Percentiles rank a stretch among this genome's conserved stretches.
phyloP scores from a whole-genome alignment of 2,888 invertebrate genomes.

The Drosophila fungiperda region DNA sequence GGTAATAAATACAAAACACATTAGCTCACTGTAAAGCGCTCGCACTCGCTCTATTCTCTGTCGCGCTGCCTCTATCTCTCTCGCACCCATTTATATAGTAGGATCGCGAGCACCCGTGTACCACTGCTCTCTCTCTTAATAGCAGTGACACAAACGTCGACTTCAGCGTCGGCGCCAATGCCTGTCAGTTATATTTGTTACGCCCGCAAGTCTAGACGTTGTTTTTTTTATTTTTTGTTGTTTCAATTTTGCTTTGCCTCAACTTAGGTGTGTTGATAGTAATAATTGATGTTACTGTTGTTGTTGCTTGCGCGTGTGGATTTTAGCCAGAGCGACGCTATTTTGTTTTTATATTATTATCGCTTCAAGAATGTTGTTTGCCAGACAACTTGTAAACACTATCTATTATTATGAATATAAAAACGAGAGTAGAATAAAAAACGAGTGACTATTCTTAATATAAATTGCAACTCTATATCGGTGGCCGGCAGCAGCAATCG shows the following conservation, averaged over 20 bases:
- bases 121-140: constrained; percentile 25
- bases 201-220: constrained; percentile 74
- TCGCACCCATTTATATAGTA: constrained; percentile 4
- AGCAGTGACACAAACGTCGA: constrained; percentile 10
- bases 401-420: constrained; percentile 35
- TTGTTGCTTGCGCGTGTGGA: constrained; percentile 54
- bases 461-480: constrained; percentile 68
- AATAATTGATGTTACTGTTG: constrained; percentile 36
- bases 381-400: constrained; percentile 71
- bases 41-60: constrained; percentile 12
- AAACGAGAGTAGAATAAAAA: constrained; percentile 46
- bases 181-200: constrained; percentile 59
- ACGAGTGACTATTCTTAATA: constrained; percentile 22
- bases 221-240: constrained; percentile 14
- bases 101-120: constrained; percentile 63
- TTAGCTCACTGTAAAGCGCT: constrained; percentile 16
- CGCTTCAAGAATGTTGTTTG: constrained; percentile 38
- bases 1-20: constrained; percentile 44
- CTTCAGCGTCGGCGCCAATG: not conserved
- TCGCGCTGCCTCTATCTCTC: constrained; percentile 4
- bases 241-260: constrained; percentile 31
- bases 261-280: constrained; percentile 71
- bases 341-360: constrained; percentile 57
- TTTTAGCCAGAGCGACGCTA: constrained; percentile 36
- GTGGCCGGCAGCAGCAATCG: constrained; percentile 10